These are phyloP conservation scores for Prochilodus magdalenae DNA, from an alignment of 2,113 vertebrate genomes.

Conservation along the genomic window DNA sequence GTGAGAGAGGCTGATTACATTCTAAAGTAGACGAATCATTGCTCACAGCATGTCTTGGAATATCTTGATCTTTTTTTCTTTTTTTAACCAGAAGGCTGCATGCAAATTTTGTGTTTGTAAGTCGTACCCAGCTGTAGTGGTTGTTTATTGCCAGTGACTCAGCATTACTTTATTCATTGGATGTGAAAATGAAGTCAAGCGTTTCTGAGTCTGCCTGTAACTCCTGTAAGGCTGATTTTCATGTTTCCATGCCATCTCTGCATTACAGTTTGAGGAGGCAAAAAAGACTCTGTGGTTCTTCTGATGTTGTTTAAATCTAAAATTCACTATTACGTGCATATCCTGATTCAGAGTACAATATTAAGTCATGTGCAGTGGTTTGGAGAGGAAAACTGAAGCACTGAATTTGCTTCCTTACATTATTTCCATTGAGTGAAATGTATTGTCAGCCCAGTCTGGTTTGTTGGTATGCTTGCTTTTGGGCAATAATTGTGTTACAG, in stretches of 20 bases:
- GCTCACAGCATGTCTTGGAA: slow-evolving; percentile 28
- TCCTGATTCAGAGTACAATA: background rate
- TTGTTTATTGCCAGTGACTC: slow-evolving; percentile 44
- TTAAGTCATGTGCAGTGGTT: background rate
- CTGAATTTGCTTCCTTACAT: background rate
- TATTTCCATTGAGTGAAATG: background rate
- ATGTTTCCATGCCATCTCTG: background rate
- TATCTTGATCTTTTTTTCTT: slow-evolving; percentile 31
- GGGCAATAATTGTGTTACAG: too few species aligned
- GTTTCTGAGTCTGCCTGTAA: slow-evolving; percentile 22
- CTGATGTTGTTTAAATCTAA: background rate
- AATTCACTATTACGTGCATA: background rate
- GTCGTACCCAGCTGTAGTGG: slow-evolving; percentile 13
- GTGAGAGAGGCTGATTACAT: background rate
- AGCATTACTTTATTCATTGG: slow-evolving; percentile 34
- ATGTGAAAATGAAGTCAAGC: slow-evolving; percentile 19
- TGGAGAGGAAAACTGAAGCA: too few species aligned
- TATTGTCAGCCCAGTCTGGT: background rate
- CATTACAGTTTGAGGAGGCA: background rate
- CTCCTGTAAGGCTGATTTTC: slow-evolving; percentile 14
- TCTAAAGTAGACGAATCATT: slow-evolving; percentile 39
- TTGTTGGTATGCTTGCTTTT: background rate
- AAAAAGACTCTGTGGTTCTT: background rate
- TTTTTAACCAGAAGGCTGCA: background rate
- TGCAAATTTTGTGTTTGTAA: background rate